A percentile compares a stretch with the other conserved stretches of the same genome.
phyloP scores from a whole-genome alignment of 2,888 invertebrate genomes.

The Zygothrica quintamaculata region DNA sequence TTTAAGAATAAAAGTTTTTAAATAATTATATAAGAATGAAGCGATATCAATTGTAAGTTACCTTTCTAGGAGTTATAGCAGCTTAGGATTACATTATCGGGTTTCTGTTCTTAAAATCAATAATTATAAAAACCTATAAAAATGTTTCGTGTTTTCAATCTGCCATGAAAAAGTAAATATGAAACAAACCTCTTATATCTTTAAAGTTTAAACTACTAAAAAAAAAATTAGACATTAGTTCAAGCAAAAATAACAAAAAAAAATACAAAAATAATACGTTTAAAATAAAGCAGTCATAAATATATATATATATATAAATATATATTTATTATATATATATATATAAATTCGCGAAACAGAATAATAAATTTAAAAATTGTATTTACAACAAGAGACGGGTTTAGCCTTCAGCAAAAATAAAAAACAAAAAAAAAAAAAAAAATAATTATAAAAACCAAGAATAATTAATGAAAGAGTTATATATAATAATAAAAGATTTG shows the following conservation, averaged over 20 bases:
- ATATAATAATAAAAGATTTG: constrained; percentile 15
- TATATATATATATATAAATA: constrained; percentile 40
- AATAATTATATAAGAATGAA: too few relatives aligned
- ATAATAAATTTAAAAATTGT: constrained; percentile 21
- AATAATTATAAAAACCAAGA: constrained; percentile 10
- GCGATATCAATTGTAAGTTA: too few relatives aligned
- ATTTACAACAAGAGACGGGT: constrained; percentile 28
- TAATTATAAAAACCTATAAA: background rate
- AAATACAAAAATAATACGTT: constrained; percentile 34
- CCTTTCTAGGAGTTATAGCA: too few relatives aligned
- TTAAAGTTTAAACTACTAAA: constrained; percentile 8
- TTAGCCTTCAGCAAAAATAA: constrained; percentile 23
- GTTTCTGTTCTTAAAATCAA: background rate
- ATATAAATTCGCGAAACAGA: constrained; percentile 29
- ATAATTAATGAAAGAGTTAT: background rate
- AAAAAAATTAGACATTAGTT: constrained; percentile 14
- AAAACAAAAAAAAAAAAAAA: background rate
- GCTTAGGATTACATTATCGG: background rate
- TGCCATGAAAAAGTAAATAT: constrained; percentile 15
- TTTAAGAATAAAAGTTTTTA: too few relatives aligned
- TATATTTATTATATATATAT: constrained; percentile 35
- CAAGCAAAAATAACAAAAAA: constrained; percentile 33
- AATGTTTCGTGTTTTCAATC: background rate
- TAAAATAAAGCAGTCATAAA: too few relatives aligned
- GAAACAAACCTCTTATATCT: constrained; percentile 16